Evolutionary conservation across 2,113 vertebrate species (phyloP), one percentile per base, ranked within the genome.

Genomic region (Anguilla japonica): DNA sequence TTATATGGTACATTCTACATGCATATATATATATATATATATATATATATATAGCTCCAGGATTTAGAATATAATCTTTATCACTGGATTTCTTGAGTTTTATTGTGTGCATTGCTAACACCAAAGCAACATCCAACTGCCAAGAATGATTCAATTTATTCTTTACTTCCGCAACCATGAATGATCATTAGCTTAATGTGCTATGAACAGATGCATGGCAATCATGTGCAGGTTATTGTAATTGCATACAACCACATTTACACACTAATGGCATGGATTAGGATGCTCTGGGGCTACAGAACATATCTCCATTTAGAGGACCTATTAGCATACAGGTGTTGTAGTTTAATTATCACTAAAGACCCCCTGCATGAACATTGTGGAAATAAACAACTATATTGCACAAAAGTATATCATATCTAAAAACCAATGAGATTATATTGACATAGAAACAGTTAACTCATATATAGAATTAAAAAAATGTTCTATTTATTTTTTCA

Each of bases 181-280:
- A 79, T 78, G 84, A 41, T 85, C 71, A 79, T 85, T 53, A 29
- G 71, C 29, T 53, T 79, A 46, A 50, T 79, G 43, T 15, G 22
- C 50, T 29, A 50, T 41, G 78, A 71, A 43, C 75, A 85, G n/a
- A 85, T 85, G 84, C 34, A 34, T 34, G 34, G 34, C 46, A 85
- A 79, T 41, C 20, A 78, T 50, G 78, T 85, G 39, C 43, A 78
- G n/a, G 63, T 18, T 41, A 71, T 39, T 57, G 34, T 83, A 83
- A 67, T 84, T 41, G 71, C n/a, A 41, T 84, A 84, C 57, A 83
- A 83, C 57, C 82, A 83, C 50, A 39, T 29, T 79, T 60, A 60
- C 39, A 79, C 78, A 40, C 78, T 39, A 79, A 79, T 79, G 5
- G 39, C 7, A 2, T 9, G 26, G n/a, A 5, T 29, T 29, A 29